Evolutionary conservation across 2,888 invertebrate species (phyloP).

Genomic region (Caenorhabditis afra): DNA sequence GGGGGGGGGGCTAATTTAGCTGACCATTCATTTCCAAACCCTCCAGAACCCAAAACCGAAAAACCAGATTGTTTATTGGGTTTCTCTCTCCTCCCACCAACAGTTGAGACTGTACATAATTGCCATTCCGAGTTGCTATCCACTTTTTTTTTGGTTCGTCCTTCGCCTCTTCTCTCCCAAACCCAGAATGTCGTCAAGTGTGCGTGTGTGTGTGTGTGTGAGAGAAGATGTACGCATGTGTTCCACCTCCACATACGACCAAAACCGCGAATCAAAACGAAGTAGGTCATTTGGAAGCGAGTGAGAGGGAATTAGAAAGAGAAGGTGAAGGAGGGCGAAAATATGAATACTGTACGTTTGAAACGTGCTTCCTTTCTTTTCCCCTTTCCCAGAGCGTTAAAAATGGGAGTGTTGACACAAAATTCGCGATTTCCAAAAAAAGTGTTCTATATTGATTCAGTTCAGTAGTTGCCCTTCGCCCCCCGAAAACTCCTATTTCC

Average conservation of each 20-base stretch:
- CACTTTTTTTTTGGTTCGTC: not conserved
- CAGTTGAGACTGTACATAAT: constrained; percentile 22
- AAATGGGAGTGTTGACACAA: constrained; percentile 25
- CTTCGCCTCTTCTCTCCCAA: not conserved
- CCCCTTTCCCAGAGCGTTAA: constrained; percentile 5
- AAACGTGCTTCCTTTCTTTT: not conserved
- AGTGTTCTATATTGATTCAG: constrained; percentile 19
- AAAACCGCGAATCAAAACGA: constrained; percentile 41
- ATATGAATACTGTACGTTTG: constrained; percentile 29
- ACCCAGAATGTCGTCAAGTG: constrained; percentile 34
- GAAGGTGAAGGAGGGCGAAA: not conserved
- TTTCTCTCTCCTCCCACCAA: no score
- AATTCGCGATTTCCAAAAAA: not conserved
- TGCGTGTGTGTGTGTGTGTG: not conserved
- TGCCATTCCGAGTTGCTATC: constrained; percentile 31
- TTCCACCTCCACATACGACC: constrained; percentile 42
- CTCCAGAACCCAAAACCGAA: no score
- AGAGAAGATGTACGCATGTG: constrained; percentile 51
- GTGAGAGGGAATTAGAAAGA: not conserved
- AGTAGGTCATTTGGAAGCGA: constrained; percentile 50
- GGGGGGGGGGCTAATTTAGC: no score
- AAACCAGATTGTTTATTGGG: not conserved
- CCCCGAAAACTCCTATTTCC: no score
- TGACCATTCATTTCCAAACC: no score
- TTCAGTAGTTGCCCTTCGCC: constrained; percentile 12